Percentiles rank a stretch among this genome's conserved stretches.
phyloP scores from a whole-genome alignment of 2,888 invertebrate genomes.

The Cheilosia pagana region DNA sequence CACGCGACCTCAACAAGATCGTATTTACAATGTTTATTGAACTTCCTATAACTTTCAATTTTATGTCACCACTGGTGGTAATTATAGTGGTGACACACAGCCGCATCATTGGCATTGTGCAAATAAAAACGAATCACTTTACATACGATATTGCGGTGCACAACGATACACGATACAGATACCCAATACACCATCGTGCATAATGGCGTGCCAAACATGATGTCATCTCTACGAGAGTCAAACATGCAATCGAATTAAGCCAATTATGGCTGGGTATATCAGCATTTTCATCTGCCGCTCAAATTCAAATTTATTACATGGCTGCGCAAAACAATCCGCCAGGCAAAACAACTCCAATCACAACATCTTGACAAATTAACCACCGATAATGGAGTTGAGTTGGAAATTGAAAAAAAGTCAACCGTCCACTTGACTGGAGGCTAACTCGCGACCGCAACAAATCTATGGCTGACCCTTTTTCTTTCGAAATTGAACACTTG shows the following conservation, averaged over 20 bases:
- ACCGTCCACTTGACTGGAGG: conserved; percentile 25
- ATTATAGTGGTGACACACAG: conserved; percentile 27
- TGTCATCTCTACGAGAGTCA: conserved; percentile 1
- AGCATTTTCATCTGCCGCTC: conserved; percentile 12
- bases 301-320: conserved; percentile 21
- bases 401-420: conserved; percentile 13
- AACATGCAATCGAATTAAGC: conserved; percentile 41
- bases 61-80: conserved; percentile 5
- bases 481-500: background rate
- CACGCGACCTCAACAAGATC: conserved; percentile 24
- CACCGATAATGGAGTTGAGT: conserved; percentile 16
- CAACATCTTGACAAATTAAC: conserved; percentile 48
- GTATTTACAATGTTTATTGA: conserved; percentile 2
- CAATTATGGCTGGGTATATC: conserved; percentile 36
- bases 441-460: conserved; percentile 42
- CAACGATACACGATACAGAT: conserved; percentile 3
- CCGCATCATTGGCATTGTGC: background rate
- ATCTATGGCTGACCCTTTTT: conserved; percentile 36
- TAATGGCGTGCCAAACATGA: conserved; percentile 5
- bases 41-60: conserved; percentile 37
- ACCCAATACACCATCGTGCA: background rate
- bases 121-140: background rate
- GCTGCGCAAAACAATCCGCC: conserved; percentile 13
- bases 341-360: conserved; percentile 2
- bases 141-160: conserved; percentile 23